Evolutionary conservation across 2,797 vertebrate genomes (phyloP), one percentile per base, ranked within the genome.

Genomic region (Crocidura indochinensis): DNA sequence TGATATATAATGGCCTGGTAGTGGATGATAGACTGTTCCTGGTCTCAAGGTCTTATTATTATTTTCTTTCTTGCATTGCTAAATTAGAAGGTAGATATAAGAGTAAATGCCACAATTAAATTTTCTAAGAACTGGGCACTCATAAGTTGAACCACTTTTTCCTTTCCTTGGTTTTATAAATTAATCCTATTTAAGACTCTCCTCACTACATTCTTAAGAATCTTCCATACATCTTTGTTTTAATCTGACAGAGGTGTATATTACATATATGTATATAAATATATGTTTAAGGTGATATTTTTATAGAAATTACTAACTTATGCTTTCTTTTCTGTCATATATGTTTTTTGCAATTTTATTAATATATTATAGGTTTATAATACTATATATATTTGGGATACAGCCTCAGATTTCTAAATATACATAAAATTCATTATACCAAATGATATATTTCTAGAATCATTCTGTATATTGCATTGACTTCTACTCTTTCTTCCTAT

Each of bases 51-150:
- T 75, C 88, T 75, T 73, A 56, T 46, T 38, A 38, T 60, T 62
- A 79, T 93, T 87, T 53, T 68, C 53, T 72, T 20, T 91, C 15
- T 22, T 60, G 71, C 27, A n/a, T 87, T 84, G 44, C 68, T 76
- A 68, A 92, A 2, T 47, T 81, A 47, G 29, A 69, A 71, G 26
- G 14, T 26, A 90, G 27, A 31, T 44, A 6, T 60, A 69, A 44
- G 49, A 29, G 53, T 26, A 53, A 17, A 72, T 24, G 17, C 26
- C 20, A 60, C 2, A 20, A n/a, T 86, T 90, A 85, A 53, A 71
- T 88, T 88, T 84, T 74, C 68, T 73, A 73, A 90, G 53, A 83
- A n/a, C 4, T 87, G 49, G 24, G 10, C 24, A 47, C 6, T 26
- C 1, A 15, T 79, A 38, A 49, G 60, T 84, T 53, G 29, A 72